phyloP scores from a whole-genome alignment of 2,888 invertebrate species.

The Silvanus unidentatus region DNA sequence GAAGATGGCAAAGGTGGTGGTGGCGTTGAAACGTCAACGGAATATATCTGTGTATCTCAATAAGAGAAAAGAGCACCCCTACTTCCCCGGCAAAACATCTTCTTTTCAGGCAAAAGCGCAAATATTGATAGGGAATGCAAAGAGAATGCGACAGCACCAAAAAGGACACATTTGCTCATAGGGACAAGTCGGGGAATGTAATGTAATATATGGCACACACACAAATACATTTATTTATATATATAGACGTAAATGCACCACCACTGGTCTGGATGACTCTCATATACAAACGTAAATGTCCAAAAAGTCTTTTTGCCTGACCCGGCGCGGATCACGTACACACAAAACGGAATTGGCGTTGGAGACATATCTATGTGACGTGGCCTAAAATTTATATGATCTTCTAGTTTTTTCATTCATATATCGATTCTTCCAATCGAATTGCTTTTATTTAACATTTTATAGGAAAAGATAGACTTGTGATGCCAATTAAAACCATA shows the following conservation, averaged over 20 bases:
- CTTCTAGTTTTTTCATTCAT: slow-evolving; percentile 27
- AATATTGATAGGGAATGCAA: slow-evolving; percentile 21
- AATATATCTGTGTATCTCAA: slow-evolving; percentile 31
- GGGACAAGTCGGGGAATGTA: slow-evolving; percentile 19
- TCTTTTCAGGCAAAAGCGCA: slow-evolving; percentile 7
- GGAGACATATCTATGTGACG: slow-evolving; percentile 40
- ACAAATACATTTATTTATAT: slow-evolving; percentile 26
- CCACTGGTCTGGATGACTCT: slow-evolving; percentile 32
- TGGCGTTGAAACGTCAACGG: slow-evolving; percentile 20
- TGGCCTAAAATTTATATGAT: slow-evolving; percentile 42
- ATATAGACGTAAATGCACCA: slow-evolving; percentile 39
- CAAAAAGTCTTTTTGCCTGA: slow-evolving; percentile 37
- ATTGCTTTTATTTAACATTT: too few relatives aligned
- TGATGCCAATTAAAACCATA: too few relatives aligned
- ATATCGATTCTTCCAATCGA: too few relatives aligned
- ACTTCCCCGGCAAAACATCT: neutral
- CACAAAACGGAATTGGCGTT: slow-evolving; percentile 32
- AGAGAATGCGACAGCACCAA: slow-evolving; percentile 34
- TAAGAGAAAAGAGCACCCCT: slow-evolving; percentile 21
- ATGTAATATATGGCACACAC: slow-evolving; percentile 35
- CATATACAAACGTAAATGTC: slow-evolving; percentile 42
- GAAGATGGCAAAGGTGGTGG: slow-evolving; percentile 16
- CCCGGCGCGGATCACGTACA: slow-evolving; percentile 38
- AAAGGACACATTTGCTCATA: slow-evolving; percentile 14
- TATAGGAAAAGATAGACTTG: too few relatives aligned